phyloP scores from a whole-genome alignment of 2,113 vertebrate species.

The Halcyon senegalensis region DNA sequence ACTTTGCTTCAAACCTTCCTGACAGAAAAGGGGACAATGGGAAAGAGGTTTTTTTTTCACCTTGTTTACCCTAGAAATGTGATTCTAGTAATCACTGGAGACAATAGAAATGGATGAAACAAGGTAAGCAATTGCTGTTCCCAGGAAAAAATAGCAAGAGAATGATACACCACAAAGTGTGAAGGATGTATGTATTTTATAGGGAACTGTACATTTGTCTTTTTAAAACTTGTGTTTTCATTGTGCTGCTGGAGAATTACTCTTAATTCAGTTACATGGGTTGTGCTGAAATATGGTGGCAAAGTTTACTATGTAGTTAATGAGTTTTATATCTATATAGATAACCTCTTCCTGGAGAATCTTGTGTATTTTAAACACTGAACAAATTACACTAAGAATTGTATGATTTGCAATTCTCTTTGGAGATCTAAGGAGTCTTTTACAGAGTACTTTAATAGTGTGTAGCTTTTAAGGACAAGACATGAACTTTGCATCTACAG shows the following conservation, averaged over 20 bases:
- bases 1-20: slow-evolving; percentile 49
- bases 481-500: neutral
- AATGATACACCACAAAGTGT: neutral
- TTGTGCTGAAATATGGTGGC: neutral
- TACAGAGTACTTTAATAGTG: neutral
- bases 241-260: neutral
- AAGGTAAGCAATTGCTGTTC: neutral
- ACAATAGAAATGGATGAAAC: slow-evolving; percentile 25
- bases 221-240: neutral
- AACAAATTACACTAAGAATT: neutral
- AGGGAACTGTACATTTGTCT: neutral
- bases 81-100: slow-evolving; percentile 48
- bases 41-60: neutral
- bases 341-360: neutral
- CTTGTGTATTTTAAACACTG: neutral
- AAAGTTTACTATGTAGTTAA: neutral
- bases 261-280: neutral
- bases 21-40: slow-evolving; percentile 27
- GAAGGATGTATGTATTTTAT: neutral
- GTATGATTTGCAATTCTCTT: neutral
- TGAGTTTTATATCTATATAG: neutral
- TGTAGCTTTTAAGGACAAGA: neutral
- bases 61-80: slow-evolving; percentile 53
- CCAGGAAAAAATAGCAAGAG: neutral
- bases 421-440: neutral